Evolutionary conservation across 2,113 vertebrate genomes (phyloP), one percentile per base, ranked within the genome.

Genomic region (Anolis carolinensis): DNA sequence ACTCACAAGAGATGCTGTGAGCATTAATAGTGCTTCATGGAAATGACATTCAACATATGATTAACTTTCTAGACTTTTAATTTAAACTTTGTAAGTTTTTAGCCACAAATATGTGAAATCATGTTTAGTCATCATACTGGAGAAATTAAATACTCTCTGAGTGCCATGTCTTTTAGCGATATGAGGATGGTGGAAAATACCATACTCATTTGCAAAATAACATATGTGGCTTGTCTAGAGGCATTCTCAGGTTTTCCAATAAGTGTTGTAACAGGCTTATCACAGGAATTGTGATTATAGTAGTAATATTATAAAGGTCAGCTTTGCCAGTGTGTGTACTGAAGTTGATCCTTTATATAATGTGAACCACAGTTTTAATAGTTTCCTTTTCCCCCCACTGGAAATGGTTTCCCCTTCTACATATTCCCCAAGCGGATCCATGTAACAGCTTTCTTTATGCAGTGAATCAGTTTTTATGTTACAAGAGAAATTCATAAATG

Each of bases 21-120:
- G n/a, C 32, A 83, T 90, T 87, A 90, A 79, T 67, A 79, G 77
- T 87, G 74, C 82, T 32, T 39, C 81, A 81, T 87, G 63, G 88
- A 89, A 90, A 81, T 81, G 73, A 1, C 13, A 77, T 65, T 14
- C 62, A 87, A 30, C 30, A 76, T 88, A 90, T 85, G 82, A 74
- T 87, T 68, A 82, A 80, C 76, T 80, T 75, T 62, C 68, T 91
- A 91, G 90, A 25, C 59, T 74, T 83, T 39, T 20, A 16, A 59
- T 62, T 39, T 74, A 74, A 83, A 74, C 20, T 83, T 25, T 62
- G 71, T 48, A 48, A 21, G 7, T 9, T 59, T 59, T 72, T 73
- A 83, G 48, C 50, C 50, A 9, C 52, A 75, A 65, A 20, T 36
- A 14, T 34, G 14, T 81, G 36, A 62, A 80, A 48, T 67, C 9